Evolutionary conservation across 2,888 invertebrate species (phyloP).

Genomic region (Euphydryas editha): DNA sequence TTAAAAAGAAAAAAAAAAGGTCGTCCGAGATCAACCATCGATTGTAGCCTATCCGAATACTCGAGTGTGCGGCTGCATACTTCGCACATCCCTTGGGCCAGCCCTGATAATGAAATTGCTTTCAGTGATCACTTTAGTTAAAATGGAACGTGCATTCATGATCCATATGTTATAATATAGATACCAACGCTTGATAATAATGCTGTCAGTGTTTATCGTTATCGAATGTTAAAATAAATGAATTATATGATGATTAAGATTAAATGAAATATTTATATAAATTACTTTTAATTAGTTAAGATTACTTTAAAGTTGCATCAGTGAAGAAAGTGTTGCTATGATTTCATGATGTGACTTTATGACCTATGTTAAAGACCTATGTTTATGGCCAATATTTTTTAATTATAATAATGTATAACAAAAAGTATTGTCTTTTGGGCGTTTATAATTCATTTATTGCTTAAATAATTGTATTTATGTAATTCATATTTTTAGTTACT

Average conservation of each 20-base stretch:
- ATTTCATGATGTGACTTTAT: constrained; percentile 35
- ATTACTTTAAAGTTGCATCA: constrained; percentile 21
- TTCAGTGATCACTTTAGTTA: background rate
- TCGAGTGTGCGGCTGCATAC: no score
- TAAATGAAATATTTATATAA: constrained; percentile 26
- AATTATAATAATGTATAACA: constrained; percentile 28
- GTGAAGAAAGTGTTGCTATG: constrained; percentile 21
- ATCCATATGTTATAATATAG: background rate
- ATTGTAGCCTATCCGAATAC: no score
- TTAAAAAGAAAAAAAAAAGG: no score
- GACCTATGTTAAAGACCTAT: constrained; percentile 42
- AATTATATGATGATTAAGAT: constrained; percentile 26
- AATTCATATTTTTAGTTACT: constrained; percentile 5
- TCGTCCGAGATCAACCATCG: no score
- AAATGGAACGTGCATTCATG: background rate
- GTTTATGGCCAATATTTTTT: constrained; percentile 44
- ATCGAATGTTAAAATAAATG: constrained; percentile 15
- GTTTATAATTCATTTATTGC: background rate
- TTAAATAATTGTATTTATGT: background rate
- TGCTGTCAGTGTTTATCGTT: constrained; percentile 17
- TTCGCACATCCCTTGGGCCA: no score
- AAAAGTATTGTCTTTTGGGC: constrained; percentile 1
- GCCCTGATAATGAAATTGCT: background rate
- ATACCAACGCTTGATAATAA: constrained; percentile 12
- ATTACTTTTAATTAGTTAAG: constrained; percentile 27